Base-by-base conservation (phyloP, 2,797 vertebrate species). In the Enteromius argenteus region DNA sequence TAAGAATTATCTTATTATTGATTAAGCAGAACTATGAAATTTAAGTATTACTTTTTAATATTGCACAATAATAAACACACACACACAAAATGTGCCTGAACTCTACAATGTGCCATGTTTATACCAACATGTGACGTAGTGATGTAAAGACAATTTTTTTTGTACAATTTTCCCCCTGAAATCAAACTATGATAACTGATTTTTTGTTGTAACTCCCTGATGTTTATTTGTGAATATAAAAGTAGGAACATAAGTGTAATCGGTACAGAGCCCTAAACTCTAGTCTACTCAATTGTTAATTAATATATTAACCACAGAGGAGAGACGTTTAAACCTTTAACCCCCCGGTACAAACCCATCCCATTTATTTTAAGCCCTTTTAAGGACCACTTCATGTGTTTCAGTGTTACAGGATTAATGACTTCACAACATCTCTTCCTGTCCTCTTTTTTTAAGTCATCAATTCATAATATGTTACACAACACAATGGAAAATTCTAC, bases 221-320 rank as follows among this genome's bases (percentile, higher is more conserved):
- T 39, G 37, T 62, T 19, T 42, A 19, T 53, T 17, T 32, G 27
- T 46, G 1, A 27, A 13, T 64, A 7, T 82, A 39, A 37, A 82
- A 53, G 74, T 27, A 56, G 37, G 30, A 49, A 10, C 32, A 73
- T 53, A 21, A 19, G 19, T 72, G 14, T 4, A 62, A 73, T 73
- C 27, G 11, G 53, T 67, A 74, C n/a, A 85, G 46, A 37, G 44
- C 51, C 64, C 62, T 87, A 88, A 86, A 71, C 60, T 74, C 86
- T 83, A 53, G 21, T 46, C 19, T 49, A 56, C 56, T 76, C 53
- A 67, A 83, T 88, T 83, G 83, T 86, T 79, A 79, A 85, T 85
- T 75, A 76, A 87, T 87, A 86, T 87, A 88, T 88, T 87, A 88
- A 89, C 88, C 49, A 64, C 81, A 60, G 56, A 46, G n/a, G 23